phyloP scores from a whole-genome alignment of 2,113 vertebrate genomes.

The Nymphicus hollandicus region DNA sequence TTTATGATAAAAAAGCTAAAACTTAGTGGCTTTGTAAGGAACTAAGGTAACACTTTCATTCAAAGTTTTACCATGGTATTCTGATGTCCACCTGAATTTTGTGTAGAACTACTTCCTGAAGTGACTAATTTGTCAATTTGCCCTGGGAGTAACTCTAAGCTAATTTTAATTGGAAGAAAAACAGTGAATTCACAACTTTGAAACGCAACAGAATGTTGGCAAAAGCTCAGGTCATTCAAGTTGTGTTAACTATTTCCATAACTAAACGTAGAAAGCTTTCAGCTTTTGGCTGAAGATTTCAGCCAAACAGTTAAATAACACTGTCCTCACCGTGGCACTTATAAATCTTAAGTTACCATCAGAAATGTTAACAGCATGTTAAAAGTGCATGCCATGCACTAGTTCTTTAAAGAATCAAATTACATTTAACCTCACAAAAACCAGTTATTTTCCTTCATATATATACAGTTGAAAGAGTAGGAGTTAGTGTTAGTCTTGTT shows the following conservation, averaged over 20 bases:
- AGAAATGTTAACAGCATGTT: not conserved
- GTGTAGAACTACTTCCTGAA: not conserved
- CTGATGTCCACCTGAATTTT: not conserved
- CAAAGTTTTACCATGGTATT: not conserved
- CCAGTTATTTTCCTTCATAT: not conserved
- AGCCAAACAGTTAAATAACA: not conserved
- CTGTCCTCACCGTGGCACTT: accelerated
- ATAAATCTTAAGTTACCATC: not conserved
- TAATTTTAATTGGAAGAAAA: not conserved
- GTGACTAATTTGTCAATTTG: not conserved
- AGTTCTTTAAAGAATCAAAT: not conserved
- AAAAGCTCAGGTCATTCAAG: not conserved
- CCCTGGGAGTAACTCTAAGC: not conserved
- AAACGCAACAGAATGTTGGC: not conserved
- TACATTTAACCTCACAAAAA: not conserved
- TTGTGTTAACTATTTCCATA: not conserved
- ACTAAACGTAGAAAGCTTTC: not conserved
- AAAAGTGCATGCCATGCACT: not conserved
- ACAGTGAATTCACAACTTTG: not conserved
- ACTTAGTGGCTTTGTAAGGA: not conserved
- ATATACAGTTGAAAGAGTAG: not conserved
- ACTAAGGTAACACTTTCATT: not conserved
- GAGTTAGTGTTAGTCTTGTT: not conserved
- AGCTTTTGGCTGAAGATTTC: not conserved
- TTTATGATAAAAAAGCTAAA: not conserved